These are phyloP conservation scores for Mus pahari DNA, from an alignment of 2,113 vertebrate genomes.

Conservation along the genomic window DNA sequence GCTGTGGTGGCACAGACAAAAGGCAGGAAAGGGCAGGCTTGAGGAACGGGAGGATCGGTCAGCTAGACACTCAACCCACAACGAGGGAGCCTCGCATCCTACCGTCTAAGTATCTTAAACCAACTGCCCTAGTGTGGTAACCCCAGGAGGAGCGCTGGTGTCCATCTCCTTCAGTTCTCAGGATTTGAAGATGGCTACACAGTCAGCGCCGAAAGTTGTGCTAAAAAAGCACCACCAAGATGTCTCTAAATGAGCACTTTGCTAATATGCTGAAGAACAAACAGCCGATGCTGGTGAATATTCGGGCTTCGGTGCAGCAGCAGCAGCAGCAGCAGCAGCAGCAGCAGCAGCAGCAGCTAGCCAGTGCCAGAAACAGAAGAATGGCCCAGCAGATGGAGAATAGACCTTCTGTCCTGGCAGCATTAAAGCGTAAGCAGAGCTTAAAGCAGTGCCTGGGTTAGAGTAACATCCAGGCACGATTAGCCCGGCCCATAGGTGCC, in stretches of 20 bases:
- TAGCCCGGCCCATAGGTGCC: constrained; percentile 93
- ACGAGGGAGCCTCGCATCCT: neutral
- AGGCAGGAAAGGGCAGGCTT: constrained; percentile 37
- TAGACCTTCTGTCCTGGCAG: constrained; percentile 97
- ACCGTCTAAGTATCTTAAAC: neutral
- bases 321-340: constrained; percentile 95
- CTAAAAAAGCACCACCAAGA: constrained; percentile 93
- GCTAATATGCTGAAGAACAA: constrained; percentile 99
- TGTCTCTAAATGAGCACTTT: constrained; percentile 99
- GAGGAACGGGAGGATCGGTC: neutral
- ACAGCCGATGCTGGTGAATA: constrained; percentile 96
- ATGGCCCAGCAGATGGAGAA: constrained; percentile 99
- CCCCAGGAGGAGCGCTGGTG: constrained; percentile 83
- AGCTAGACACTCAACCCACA: neutral
- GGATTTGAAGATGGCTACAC: constrained; percentile 93
- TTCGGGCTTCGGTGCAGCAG: constrained; percentile 95
- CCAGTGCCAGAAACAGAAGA: constrained; percentile 98
- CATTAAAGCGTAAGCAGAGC: no score
- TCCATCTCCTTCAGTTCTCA: constrained; percentile 85
- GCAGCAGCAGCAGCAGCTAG: constrained; percentile 93
- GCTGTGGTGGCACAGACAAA: constrained; percentile 65
- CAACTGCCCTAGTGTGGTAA: constrained; percentile 73
- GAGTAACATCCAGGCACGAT: constrained; percentile 97
- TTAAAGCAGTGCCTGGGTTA: constrained; percentile 97
- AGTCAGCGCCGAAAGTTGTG: constrained; percentile 57